Percentiles rank a stretch among this genome's conserved stretches.
Conservation (phyloP, 2,888 invertebrate genomes). For the Aleiodes leptofemur region DNA sequence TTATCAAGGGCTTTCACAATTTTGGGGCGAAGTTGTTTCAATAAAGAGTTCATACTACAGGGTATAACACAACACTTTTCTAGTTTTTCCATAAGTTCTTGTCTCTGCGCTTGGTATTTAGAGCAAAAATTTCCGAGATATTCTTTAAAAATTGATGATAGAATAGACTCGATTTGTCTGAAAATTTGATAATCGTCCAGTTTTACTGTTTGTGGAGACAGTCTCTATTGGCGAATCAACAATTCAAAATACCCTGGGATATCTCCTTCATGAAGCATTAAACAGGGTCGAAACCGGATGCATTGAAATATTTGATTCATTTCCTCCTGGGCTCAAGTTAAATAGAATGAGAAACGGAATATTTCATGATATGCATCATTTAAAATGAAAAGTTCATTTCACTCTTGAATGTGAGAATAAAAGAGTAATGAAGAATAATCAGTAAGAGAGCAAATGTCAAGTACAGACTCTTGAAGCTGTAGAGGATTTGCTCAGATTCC, state of each 20-base stretch:
- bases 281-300: conserved; percentile 7
- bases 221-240: not conserved
- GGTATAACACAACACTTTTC: too few relatives aligned
- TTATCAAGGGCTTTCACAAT: too few relatives aligned
- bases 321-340: not conserved
- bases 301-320: conserved; percentile 6
- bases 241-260: not conserved
- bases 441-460: not conserved
- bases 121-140: too few relatives aligned
- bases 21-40: too few relatives aligned
- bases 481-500: too few relatives aligned
- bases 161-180: not conserved
- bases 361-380: conserved; percentile 25
- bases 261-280: conserved; percentile 5
- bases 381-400: not conserved
- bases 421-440: not conserved
- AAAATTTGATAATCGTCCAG: not conserved
- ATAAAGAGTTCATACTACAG: too few relatives aligned
- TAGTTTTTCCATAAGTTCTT: too few relatives aligned
- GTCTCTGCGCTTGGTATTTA: too few relatives aligned
- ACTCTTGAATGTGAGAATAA: not conserved
- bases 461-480: not conserved
- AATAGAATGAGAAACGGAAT: not conserved
- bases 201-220: not conserved
- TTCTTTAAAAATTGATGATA: too few relatives aligned